Conservation (phyloP, 1,140 invertebrate species). For the Drosophila navojoa region DNA sequence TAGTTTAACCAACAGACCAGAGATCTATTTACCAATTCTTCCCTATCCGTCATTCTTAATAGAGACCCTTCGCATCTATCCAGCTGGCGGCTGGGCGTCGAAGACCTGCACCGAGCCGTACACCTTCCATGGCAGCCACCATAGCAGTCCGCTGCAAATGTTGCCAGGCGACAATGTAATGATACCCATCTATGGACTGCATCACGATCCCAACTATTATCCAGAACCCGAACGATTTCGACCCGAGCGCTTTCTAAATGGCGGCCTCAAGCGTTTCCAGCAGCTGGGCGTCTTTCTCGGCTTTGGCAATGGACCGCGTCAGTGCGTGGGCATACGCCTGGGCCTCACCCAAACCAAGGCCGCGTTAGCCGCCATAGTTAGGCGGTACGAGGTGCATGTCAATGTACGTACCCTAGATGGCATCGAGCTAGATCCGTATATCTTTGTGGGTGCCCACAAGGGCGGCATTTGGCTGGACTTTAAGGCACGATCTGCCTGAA, state of each 20-base stretch:
- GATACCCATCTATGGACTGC: constrained; percentile 87
- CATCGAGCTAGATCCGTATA: constrained; percentile 65
- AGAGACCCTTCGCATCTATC: constrained; percentile 86
- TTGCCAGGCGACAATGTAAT: constrained; percentile 84
- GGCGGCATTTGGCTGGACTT: constrained; percentile 80
- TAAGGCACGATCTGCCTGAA: background rate
- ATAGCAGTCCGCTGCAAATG: constrained; percentile 52
- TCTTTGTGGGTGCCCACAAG: constrained; percentile 69
- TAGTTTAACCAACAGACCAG: no score
- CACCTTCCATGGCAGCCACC: constrained; percentile 73
- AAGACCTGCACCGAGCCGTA: constrained; percentile 84
- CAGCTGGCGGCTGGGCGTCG: constrained; percentile 84
- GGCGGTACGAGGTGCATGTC: constrained; percentile 55
- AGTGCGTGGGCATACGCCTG: constrained; percentile 85
- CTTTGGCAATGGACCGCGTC: constrained; percentile 88
- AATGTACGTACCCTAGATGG: constrained; percentile 51
- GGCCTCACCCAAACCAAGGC: constrained; percentile 67
- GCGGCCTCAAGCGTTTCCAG: constrained; percentile 79
- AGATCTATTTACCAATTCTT: no score
- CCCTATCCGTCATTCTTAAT: background rate
- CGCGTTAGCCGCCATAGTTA: constrained; percentile 70
- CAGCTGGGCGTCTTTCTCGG: constrained; percentile 85
- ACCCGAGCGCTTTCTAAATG: constrained; percentile 87
- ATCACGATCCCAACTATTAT: constrained; percentile 88
- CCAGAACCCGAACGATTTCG: constrained; percentile 87